A percentile compares a stretch with the other conserved stretches of the same genome.
Evolutionary conservation across 2,113 vertebrate genomes (phyloP).

Genomic region (Abramis brama): DNA sequence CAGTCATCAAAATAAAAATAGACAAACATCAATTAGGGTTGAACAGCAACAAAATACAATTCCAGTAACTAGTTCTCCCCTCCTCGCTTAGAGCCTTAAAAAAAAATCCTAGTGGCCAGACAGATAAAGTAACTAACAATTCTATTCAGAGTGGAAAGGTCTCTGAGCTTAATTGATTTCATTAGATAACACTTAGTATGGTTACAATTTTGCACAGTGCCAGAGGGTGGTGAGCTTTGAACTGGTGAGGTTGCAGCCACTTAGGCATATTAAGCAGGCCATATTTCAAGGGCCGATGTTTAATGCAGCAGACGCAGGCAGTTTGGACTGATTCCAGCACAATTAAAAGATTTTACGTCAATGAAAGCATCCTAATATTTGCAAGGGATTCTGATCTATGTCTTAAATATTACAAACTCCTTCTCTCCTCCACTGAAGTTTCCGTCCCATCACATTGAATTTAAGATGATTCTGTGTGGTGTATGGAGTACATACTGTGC

Average conservation of each 20-base stretch:
- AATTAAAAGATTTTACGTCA: constrained; percentile 61
- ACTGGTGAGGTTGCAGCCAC: constrained; percentile 22
- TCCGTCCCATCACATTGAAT: background rate
- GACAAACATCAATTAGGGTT: background rate
- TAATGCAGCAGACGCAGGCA: constrained; percentile 31
- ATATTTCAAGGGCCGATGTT: constrained; percentile 48
- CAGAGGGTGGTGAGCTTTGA: constrained; percentile 21
- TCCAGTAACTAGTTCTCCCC: background rate
- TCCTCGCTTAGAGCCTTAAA: background rate
- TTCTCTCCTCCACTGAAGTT: background rate
- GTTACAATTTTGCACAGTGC: constrained; percentile 38
- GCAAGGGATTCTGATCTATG: constrained; percentile 26
- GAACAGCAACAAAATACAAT: background rate
- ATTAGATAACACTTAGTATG: constrained; percentile 42
- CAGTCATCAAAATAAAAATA: background rate
- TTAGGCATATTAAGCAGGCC: constrained; percentile 41
- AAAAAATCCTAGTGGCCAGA: background rate
- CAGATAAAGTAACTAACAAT: constrained; percentile 15
- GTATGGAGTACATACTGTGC: background rate
- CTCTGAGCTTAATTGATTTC: constrained; percentile 48
- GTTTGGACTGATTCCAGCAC: constrained; percentile 51
- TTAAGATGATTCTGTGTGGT: constrained; percentile 23
- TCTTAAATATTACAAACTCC: constrained; percentile 37
- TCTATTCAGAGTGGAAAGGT: background rate
- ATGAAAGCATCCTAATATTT: constrained; percentile 56